Evolutionary conservation across 1,140 invertebrate species (phyloP).

Genomic region (Platyscapa corneri): DNA sequence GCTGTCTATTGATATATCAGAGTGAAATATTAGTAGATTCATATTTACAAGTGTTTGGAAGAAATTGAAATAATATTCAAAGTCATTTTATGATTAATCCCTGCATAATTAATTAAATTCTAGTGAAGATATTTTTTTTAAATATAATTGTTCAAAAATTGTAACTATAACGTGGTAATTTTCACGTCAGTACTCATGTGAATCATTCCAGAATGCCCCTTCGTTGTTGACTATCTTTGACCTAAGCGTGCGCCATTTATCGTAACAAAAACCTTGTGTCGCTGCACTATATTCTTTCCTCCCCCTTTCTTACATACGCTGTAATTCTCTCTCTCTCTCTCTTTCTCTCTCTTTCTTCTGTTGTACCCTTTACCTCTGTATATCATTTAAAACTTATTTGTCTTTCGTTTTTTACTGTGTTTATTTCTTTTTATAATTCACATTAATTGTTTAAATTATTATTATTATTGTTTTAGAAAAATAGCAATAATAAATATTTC

Average conservation of each 20-base stretch:
- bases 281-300: neutral
- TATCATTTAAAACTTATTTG: too few species aligned
- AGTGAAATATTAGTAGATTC: too few species aligned
- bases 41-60: neutral
- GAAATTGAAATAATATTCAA: neutral
- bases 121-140: neutral
- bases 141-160: slow-evolving; percentile 1
- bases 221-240: neutral
- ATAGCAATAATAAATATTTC: too few species aligned
- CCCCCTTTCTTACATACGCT: neutral
- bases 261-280: neutral
- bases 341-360: neutral
- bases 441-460: too few species aligned
- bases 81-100: too few species aligned
- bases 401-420: neutral
- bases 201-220: neutral
- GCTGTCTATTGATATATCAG: too few species aligned
- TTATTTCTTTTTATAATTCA: neutral
- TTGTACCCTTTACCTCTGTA: neutral
- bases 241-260: neutral
- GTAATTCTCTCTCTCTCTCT: slow-evolving; percentile 1
- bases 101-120: slow-evolving; percentile 1
- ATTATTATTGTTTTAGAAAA: too few species aligned
- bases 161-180: neutral
- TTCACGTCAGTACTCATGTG: neutral